Conservation (phyloP, 2,888 invertebrate species). For the Physocephala rufipes region DNA sequence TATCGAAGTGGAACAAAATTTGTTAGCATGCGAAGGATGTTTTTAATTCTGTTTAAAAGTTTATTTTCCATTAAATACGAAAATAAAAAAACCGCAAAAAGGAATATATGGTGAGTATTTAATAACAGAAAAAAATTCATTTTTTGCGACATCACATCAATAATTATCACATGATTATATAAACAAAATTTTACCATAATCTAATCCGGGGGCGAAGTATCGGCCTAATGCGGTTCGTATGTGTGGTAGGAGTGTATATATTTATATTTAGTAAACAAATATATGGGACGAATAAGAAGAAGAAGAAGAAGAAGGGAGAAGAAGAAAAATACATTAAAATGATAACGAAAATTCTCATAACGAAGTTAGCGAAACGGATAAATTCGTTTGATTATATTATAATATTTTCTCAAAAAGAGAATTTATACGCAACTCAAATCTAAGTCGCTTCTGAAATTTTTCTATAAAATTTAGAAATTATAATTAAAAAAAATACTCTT, state of each 20-base stretch:
- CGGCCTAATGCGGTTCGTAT: conserved; percentile 70
- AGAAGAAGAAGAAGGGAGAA: conserved; percentile 35
- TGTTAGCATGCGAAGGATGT: conserved; percentile 10
- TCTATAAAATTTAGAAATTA: background rate
- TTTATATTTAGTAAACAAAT: conserved; percentile 35
- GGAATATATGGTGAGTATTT: conserved; percentile 8
- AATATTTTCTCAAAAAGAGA: too few species aligned
- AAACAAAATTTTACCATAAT: conserved; percentile 81
- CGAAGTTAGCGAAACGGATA: background rate
- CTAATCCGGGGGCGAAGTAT: conserved; percentile 90
- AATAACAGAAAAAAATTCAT: conserved; percentile 20
- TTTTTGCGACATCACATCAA: conserved; percentile 32
- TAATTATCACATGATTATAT: conserved; percentile 37
- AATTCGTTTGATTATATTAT: background rate
- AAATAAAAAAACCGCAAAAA: conserved; percentile 16
- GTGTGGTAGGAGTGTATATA: conserved; percentile 37
- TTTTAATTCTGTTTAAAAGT: background rate
- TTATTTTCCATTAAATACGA: conserved; percentile 1
- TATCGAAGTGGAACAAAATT: background rate
- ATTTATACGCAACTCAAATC: too few species aligned
- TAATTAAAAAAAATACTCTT: conserved; percentile 27
- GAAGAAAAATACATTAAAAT: conserved; percentile 38
- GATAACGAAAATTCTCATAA: background rate
- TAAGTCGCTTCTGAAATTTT: too few species aligned
- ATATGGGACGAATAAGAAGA: conserved; percentile 17